Evolutionary conservation across 1,140 invertebrate species (phyloP).

Genomic region (Drosophila leontia): DNA sequence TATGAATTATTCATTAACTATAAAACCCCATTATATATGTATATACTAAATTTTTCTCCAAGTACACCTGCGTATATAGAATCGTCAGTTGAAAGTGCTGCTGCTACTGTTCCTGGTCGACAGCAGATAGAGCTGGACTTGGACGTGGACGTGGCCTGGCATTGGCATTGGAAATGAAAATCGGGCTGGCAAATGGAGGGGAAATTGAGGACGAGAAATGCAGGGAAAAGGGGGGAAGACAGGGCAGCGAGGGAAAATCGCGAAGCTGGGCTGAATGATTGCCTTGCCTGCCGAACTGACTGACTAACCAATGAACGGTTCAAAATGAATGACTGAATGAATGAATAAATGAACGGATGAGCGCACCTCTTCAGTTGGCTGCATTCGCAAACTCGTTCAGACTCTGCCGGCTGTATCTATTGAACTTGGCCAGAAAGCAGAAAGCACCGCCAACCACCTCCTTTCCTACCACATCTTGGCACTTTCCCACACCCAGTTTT

Average conservation of each 20-base stretch:
- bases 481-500: conserved; percentile 2
- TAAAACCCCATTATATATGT: no score
- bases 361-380: conserved; percentile 78
- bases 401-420: conserved; percentile 53
- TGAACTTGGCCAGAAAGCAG: conserved; percentile 66
- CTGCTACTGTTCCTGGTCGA: conserved; percentile 33
- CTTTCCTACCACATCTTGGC: conserved; percentile 19
- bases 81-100: conserved; percentile 68
- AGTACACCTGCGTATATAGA: conserved; percentile 36
- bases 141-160: conserved; percentile 43
- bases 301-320: conserved; percentile 81
- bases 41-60: background rate
- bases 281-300: conserved; percentile 72
- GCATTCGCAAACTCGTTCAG: conserved; percentile 76
- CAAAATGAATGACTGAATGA: conserved; percentile 81
- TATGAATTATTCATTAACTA: background rate
- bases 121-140: conserved; percentile 31
- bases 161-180: conserved; percentile 53
- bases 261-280: conserved; percentile 75
- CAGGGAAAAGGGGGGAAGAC: no score
- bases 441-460: conserved; percentile 4
- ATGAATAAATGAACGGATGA: conserved; percentile 83
- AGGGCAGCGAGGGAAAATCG: conserved; percentile 3
- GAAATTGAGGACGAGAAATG: background rate
- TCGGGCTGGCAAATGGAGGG: conserved; percentile 12